Evolutionary conservation across 1,140 invertebrate genomes (phyloP), one percentile per base, ranked within the genome.

Genomic region (Gerris buenoi): DNA sequence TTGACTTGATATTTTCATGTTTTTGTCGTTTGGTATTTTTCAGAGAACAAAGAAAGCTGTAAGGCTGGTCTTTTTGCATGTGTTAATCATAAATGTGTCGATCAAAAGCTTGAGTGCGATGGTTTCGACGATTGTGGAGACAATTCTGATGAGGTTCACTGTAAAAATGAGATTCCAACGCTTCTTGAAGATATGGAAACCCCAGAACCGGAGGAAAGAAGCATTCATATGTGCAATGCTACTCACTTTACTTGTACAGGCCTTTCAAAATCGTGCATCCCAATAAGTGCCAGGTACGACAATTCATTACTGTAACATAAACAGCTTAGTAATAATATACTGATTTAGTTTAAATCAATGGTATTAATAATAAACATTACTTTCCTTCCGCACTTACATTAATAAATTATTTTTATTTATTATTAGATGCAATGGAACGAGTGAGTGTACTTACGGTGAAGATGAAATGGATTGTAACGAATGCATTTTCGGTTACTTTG

Each of bases 381-480:
- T n/a, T n/a, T n/a, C n/a, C n/a, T n/a, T n/a, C n/a, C n/a, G n/a
- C n/a, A n/a, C n/a, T n/a, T n/a, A n/a, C n/a, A n/a, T 56, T n/a
- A 10, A 56, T 56, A 56, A 56, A 56, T 10, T 56, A 13, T 56
- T 56, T 56, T 56, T 56, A 56, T 13, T 56, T 56, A 13, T 56
- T 10, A 63, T 29, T 56, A 74, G 74, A 63, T 87, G 85, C 74
- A 83, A 87, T 74, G 79, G 79, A 0, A 76, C 78, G 25, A 72
- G 75, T 57, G 84, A 87, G 72, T 87, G 85, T 70, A 74, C 78
- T 25, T 76, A 79, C 68, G 81, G 80, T 65, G 83, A 82, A 65
- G 84, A 86, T 73, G 84, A 85, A 74, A 68, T 76, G 23, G 74
- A 79, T 65, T 85, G 72, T 71, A 25, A 64, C 10, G 56, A 56